Evolutionary conservation across 2,888 invertebrate species (phyloP), one percentile per base, ranked within the genome.

Genomic region (Eupsilia transversa): DNA sequence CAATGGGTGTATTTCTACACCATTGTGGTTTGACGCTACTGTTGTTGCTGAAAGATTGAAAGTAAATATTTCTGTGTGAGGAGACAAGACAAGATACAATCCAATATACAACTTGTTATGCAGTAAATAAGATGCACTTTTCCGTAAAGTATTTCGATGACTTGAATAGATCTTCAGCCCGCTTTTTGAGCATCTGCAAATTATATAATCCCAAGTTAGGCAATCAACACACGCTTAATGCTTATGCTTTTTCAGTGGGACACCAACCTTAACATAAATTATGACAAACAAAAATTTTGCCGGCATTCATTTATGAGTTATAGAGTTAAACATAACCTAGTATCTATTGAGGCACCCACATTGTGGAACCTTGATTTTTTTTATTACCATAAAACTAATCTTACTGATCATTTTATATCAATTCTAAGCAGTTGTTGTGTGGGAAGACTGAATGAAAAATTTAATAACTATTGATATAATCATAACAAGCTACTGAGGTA

Each of bases 31-130:
- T 63, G 84, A 72, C 56, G 83, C 59, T 52, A 91, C 41, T 69
- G 91, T 88, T 79, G 94, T 91, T 10, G 95, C 95, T 95, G 91
- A 63, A 92, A 92, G 80, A 60, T 33, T 17, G 12, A 41, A 63
- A n/a, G 10, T n/a, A 41, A 54, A 20, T 33, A 56, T 65, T 10
- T 17, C 33, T 54, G 6, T n/a, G 3, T 20, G 20, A 33, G 5
- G 7, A 30, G 20, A 14, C 1, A 30, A 65, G 20, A n/a, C 10
- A 52, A 33, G 10, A 33, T n/a, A 33, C 6, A 52, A 33, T 65
- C 17, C 5, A 33, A 17, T n/a, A 33, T 3, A 33, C 0, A 10
- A 52, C 17, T n/a, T 17, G 33, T n/a, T 52, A 6, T 54, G n/a
- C 33, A 17, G 33, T 20, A 3, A 56, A 35, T n/a, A 35, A 56